Evolutionary conservation across 2,888 invertebrate genomes (phyloP).

Genomic region (Rotaria macrura): DNA sequence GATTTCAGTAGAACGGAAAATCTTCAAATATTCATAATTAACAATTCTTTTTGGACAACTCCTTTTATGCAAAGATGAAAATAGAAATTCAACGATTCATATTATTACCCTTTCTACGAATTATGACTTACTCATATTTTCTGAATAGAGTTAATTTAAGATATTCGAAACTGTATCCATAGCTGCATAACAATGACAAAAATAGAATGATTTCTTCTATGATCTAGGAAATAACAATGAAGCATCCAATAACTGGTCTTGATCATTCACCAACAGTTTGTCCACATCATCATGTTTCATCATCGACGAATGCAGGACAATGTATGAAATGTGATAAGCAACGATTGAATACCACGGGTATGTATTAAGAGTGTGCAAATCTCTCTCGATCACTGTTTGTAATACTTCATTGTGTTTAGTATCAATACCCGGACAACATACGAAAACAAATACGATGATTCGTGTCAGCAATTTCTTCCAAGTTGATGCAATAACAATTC

Average conservation of each 20-base stretch:
- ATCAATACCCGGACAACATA: conserved; percentile 17
- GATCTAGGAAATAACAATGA: background rate
- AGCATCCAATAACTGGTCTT: background rate
- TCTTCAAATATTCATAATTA: too few relatives aligned
- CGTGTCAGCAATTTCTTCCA: conserved; percentile 6
- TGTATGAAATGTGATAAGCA: conserved; percentile 11
- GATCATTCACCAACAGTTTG: background rate
- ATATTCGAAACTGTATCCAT: too few relatives aligned
- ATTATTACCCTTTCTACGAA: too few relatives aligned
- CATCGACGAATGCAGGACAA: background rate
- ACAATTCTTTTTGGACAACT: too few relatives aligned
- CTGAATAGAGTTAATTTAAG: too few relatives aligned
- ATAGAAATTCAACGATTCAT: too few relatives aligned
- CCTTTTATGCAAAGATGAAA: too few relatives aligned
- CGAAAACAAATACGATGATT: conserved; percentile 14
- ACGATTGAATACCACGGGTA: background rate
- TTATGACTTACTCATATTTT: too few relatives aligned
- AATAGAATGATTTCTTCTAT: too few relatives aligned
- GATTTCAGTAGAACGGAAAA: too few relatives aligned
- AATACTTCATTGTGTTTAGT: background rate
- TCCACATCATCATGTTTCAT: background rate
- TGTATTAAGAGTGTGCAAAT: background rate
- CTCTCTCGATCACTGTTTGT: too few relatives aligned
- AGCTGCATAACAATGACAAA: too few relatives aligned
- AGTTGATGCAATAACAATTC: conserved; percentile 17